Base-by-base conservation (phyloP, 2,113 vertebrate genomes). In the Butorides virescens region DNA sequence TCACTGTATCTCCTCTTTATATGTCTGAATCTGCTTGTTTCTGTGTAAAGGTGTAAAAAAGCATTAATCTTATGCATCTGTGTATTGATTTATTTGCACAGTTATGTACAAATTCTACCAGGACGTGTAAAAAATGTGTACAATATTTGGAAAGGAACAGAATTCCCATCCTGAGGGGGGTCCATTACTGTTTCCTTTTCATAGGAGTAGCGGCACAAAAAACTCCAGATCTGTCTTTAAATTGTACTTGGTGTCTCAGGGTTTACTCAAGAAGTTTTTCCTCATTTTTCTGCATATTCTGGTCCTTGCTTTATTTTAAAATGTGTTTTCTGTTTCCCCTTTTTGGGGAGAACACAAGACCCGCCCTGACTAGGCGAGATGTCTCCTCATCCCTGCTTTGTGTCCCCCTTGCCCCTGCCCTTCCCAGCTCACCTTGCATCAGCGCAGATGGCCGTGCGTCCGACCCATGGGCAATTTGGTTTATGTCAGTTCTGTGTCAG, bases 401-500 rank as follows among this genome's bases (percentile, higher is more conserved):
- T 29, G 11, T 23, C 14, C 44, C 32, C 12, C 3, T 20, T 71
- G 27, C 32, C 27, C 27, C 15, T 55, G 22, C 15, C 49, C 17
- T 79, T 77, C 23, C 29, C n/a, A 26, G 19, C 37, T 72, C 55
- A 13, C 66, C 67, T 34, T 25, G 8, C 32, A 5, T 17, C 50
- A 17, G 55, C 3, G 1, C 20, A 19, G 53, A 9, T 17, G 30
- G 84, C 11, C 1, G 3, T 0, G 2, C 3, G 2, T 26, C 29
- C 4, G 3, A 37, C 30, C 42, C 10, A 0, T 0, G 2, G 37
- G n/a, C 68, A 19, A 7, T 66, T 91, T 81, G 76, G 65, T 89
- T 84, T 67, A 1, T 67, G 63, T 88, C 66, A 49, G 53, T 4
- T 37, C 23, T 0, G 11, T 12, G 83, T 49, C 59, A 50, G 67